Base-by-base conservation (phyloP, 2,113 vertebrate genomes). In the Haemorhous mexicanus region DNA sequence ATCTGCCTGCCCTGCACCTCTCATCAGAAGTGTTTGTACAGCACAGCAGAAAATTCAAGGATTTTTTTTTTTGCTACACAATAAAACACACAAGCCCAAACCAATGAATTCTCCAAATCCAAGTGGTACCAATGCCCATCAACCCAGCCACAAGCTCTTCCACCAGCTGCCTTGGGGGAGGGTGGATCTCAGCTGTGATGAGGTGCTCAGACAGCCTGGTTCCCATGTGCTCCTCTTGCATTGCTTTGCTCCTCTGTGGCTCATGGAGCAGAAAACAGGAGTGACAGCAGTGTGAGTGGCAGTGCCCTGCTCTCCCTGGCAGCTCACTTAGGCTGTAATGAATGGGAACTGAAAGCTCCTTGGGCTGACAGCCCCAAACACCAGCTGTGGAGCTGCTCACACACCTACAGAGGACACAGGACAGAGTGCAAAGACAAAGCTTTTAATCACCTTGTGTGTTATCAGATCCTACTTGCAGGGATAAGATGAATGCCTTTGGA, bases 341-440 rank as follows among this genome's bases (percentile, higher is more conserved):
- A 52, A 49, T 4, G 50, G 62, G 30, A 70, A 52, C 16, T 43
- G 83, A 70, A 64, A 69, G 72, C 39, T 94, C 55, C 68, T 52
- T 56, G 67, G 21, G 82, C 84, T 90, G 50, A 28, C 75, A 86
- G 58, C 35, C n/a, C 43, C 68, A 28, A 37, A 19, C 2, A 6
- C 0, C 3, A 50, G 11, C 55, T 3, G 39, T 10, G 69, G 27
- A 73, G 50, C 1, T 70, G 43, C 73, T n/a, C 7, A 0, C 4
- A 4, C 3, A 28, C 16, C 64, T 9, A 0, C 21, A 68, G 41
- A 87, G 56, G 41, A 58, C 46, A 13, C 37, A 10, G 64, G 62
- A 66, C 39, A 79, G 53, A 75, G 56, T 4, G 9, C 28, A 55
- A 21, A 68, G 61, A 33, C 11, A 13, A 4, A 6, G 39, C 27